Conservation (phyloP, 2,113 vertebrate species). For the Eclectus roratus region DNA sequence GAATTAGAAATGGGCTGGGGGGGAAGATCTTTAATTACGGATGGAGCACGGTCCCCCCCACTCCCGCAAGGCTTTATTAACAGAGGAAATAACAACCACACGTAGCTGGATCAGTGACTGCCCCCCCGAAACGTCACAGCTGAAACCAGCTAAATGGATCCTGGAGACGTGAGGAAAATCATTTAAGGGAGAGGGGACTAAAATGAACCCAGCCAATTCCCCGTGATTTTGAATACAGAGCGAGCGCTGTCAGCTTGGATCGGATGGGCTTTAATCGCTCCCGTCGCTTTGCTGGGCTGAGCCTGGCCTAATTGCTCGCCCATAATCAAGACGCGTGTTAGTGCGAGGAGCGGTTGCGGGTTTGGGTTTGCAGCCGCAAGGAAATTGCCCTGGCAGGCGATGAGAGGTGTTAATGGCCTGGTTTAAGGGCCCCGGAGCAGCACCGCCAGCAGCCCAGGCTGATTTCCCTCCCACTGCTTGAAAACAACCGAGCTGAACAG, state of each 20-base stretch:
- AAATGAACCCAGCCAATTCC: neutral
- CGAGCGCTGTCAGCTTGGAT: constrained; percentile 3
- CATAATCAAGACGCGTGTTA: neutral
- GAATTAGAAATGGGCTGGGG: neutral
- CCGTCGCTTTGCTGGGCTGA: neutral
- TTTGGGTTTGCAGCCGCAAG: neutral
- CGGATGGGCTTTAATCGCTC: constrained; percentile 41
- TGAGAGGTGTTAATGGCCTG: constrained; percentile 57
- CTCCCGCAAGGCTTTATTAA: neutral
- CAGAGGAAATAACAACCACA: neutral
- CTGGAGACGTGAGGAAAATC: neutral
- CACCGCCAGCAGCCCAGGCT: neutral
- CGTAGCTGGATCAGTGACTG: neutral
- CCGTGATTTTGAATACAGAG: neutral
- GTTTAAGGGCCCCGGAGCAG: neutral
- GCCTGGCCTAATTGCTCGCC: constrained; percentile 45
- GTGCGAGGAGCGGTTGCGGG: neutral
- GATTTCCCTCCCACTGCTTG: neutral
- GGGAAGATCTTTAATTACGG: neutral
- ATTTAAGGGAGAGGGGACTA: neutral
- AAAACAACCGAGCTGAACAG: rapidly evolving
- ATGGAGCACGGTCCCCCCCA: neutral
- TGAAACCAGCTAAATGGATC: neutral
- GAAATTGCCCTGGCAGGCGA: constrained; percentile 38
- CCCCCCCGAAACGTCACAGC: neutral